Evolutionary conservation across 2,113 vertebrate genomes (phyloP).

Genomic region (Tetrax tetrax): DNA sequence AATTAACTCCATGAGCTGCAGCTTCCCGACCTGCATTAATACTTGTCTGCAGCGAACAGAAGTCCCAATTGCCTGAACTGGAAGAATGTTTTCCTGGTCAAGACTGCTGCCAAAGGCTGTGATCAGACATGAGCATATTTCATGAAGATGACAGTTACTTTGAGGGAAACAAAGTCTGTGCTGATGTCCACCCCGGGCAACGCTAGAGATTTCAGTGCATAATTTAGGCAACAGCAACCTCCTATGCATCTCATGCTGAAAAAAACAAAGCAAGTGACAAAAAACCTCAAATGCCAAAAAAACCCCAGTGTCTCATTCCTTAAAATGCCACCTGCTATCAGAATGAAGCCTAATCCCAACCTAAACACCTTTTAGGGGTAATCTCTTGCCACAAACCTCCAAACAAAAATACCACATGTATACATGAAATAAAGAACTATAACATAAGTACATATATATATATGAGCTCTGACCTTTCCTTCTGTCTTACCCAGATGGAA

Average conservation of each 20-base stretch:
- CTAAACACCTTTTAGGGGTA: background rate
- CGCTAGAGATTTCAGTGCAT: background rate
- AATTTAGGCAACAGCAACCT: background rate
- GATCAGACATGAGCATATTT: background rate
- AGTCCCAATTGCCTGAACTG: background rate
- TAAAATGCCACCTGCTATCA: background rate
- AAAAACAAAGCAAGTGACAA: background rate
- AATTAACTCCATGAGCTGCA: background rate
- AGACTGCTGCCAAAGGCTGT: background rate
- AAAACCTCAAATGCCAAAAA: background rate
- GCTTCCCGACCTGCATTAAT: background rate
- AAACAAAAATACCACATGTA: background rate
- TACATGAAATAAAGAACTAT: background rate
- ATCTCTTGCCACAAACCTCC: background rate
- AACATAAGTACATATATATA: background rate
- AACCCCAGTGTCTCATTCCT: fast-evolving
- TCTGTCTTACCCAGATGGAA: conserved; percentile 27
- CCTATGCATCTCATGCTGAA: fast-evolving
- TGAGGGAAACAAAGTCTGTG: background rate
- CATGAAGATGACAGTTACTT: background rate
- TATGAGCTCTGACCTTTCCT: conserved; percentile 14
- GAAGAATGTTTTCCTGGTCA: background rate
- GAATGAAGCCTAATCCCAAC: background rate
- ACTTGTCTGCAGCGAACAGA: background rate
- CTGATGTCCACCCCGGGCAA: background rate